These are phyloP conservation scores for Prosopocoilus inquinatus DNA, from an alignment of 2,888 invertebrate genomes.

Conservation along the genomic window DNA sequence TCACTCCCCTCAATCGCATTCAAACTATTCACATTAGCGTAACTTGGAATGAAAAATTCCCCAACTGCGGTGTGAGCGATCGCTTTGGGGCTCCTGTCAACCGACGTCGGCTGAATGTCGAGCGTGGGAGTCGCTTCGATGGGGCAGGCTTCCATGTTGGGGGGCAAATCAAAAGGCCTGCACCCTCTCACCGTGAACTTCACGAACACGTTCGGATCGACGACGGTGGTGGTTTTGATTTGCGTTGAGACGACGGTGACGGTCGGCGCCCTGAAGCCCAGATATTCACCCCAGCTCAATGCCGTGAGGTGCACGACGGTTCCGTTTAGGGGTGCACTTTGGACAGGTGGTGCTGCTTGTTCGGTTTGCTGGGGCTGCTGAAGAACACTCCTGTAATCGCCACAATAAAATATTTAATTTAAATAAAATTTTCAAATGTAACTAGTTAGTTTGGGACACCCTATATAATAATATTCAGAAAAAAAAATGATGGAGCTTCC, in stretches of 20 bases:
- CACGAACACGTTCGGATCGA: conserved; percentile 44
- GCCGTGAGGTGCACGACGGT: conserved; percentile 24
- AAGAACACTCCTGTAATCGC: too few relatives aligned
- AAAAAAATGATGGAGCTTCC: too few relatives aligned
- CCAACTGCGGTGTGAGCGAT: too few relatives aligned
- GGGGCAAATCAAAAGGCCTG: conserved; percentile 43
- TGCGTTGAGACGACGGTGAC: conserved; percentile 41
- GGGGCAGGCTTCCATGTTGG: conserved; percentile 39
- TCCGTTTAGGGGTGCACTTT: background rate
- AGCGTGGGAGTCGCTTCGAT: background rate
- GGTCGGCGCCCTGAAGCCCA: conserved; percentile 44
- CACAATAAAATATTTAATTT: background rate
- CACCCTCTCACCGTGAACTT: conserved; percentile 50
- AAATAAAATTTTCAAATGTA: background rate
- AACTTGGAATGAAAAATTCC: too few relatives aligned
- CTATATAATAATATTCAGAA: too few relatives aligned
- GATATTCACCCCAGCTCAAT: conserved; percentile 45
- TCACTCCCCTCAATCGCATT: too few relatives aligned
- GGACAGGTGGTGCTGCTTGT: background rate
- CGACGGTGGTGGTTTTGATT: conserved; percentile 37
- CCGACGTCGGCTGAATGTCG: too few relatives aligned
- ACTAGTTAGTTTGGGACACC: too few relatives aligned
- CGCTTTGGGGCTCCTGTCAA: too few relatives aligned
- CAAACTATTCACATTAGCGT: too few relatives aligned
- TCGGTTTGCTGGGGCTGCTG: too few relatives aligned